phyloP scores from a whole-genome alignment of 2,888 invertebrate species.

The Muschampia plurimacula region DNA sequence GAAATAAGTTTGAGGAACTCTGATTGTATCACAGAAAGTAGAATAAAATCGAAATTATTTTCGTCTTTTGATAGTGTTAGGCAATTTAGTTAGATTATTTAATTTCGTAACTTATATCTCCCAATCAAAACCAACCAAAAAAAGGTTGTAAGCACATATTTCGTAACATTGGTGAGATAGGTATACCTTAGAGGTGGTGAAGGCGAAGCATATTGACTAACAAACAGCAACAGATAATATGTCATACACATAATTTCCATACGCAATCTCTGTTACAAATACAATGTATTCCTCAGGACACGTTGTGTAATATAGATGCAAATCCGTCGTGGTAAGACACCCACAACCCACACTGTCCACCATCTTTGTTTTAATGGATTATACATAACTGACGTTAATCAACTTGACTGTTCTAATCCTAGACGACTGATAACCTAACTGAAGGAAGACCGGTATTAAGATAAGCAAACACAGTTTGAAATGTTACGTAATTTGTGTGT shows the following conservation, averaged over 20 bases:
- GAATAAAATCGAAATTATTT: no score
- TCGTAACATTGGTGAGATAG: no score
- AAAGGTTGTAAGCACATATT: no score
- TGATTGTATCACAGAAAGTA: no score
- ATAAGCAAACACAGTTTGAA: background rate
- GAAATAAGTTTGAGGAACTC: no score
- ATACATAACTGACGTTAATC: slow-evolving; percentile 8
- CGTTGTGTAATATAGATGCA: background rate
- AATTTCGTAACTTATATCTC: no score
- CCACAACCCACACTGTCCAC: slow-evolving; percentile 7
- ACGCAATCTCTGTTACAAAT: background rate
- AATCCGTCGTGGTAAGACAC: slow-evolving; percentile 3
- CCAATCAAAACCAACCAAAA: no score
- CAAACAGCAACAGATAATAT: background rate
- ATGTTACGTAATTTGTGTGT: slow-evolving; percentile 16
- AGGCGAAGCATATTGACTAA: background rate
- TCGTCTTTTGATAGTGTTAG: no score
- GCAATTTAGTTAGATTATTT: no score
- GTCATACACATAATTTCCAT: background rate
- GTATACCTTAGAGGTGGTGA: no score
- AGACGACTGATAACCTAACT: slow-evolving; percentile 20
- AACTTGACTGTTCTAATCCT: slow-evolving; percentile 17
- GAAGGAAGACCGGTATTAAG: slow-evolving; percentile 37
- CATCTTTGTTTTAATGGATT: slow-evolving; percentile 26
- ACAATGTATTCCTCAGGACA: background rate